Conservation (phyloP, 1,140 invertebrate genomes). For the Drosophila nikananu region DNA sequence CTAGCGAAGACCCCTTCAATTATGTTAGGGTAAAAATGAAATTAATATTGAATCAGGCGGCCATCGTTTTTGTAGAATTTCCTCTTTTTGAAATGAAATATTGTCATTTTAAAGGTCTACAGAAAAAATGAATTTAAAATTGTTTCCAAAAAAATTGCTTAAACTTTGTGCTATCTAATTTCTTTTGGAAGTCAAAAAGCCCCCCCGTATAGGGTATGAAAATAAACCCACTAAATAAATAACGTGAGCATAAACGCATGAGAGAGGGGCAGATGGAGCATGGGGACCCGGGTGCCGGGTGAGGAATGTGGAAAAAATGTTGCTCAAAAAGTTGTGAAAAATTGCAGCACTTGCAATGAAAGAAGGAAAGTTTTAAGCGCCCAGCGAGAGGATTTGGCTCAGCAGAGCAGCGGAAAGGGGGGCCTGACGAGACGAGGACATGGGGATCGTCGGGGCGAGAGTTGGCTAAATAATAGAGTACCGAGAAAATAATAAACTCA, state of each 20-base stretch:
- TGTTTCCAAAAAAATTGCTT: background rate
- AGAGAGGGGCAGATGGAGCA: background rate
- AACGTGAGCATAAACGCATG: conserved; percentile 58
- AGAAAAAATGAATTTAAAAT: no score
- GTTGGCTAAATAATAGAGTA: conserved; percentile 63
- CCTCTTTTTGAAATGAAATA: background rate
- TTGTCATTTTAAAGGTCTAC: background rate
- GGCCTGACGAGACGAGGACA: conserved; percentile 1
- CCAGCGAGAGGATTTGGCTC: conserved; percentile 42
- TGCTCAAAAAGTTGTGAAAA: conserved; percentile 65
- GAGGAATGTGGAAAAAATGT: conserved; percentile 43
- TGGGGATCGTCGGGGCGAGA: conserved; percentile 10
- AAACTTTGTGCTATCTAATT: background rate
- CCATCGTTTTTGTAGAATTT: background rate
- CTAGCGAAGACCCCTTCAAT: background rate
- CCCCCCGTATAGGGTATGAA: conserved; percentile 12
- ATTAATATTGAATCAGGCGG: background rate
- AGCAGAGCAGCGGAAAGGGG: background rate
- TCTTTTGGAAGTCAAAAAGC: background rate
- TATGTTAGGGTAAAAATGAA: background rate
- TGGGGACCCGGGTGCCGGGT: conserved; percentile 4
- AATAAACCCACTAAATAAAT: conserved; percentile 69
- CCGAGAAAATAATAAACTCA: conserved; percentile 76
- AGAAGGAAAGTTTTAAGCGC: conserved; percentile 73
- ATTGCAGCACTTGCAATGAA: conserved; percentile 76